Base-by-base conservation (phyloP, 2,113 vertebrate species). In the Nestor notabilis region DNA sequence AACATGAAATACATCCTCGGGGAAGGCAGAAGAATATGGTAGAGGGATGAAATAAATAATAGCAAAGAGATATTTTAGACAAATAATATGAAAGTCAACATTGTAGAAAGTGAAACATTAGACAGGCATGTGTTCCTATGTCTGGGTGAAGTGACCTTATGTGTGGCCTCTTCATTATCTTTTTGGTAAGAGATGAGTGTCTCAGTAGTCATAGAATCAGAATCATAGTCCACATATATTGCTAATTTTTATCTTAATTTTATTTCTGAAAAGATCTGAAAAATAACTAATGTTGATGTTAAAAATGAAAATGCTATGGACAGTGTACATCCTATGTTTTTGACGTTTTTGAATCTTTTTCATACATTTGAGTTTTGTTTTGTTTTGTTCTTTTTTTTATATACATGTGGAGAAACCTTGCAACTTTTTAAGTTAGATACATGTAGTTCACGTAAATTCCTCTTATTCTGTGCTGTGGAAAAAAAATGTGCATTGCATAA, bases 391-490 rank as follows among this genome's bases (percentile, higher is more conserved):
- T 33, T 53, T 66, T 55, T 49, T 49, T 60, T 20, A n/a, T 60
- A 33, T 3, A 65, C 41, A 44, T 24, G 5, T 78, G 3, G 13
- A 19, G 29, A 82, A 84, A 63, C 2, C 7, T 25, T 63, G 28
- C 9, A 93, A 46, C 19, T 56, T 10, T 41, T 41, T 15, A 58
- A 35, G 5, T 37, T 46, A 39, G 17, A 35, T 52, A 39, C 6
- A 35, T 0, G 0, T 44, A 29, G 69, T 80, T 4, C 11, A 61
- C 2, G 12, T n/a, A 47, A 68, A 68, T 52, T 47, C 13, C 3
- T 75, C 23, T n/a, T 81, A 25, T 46, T 21, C 15, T 52, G 7
- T 64, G 6, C 9, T 68, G 17, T 41, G 15, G n/a, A 47, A 70
- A 75, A 23, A 53, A 64, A 55, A 11, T 2, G 4, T 39, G 0